Evolutionary conservation across 2,888 invertebrate species (phyloP).

Genomic region (Drosophila basisetae): DNA sequence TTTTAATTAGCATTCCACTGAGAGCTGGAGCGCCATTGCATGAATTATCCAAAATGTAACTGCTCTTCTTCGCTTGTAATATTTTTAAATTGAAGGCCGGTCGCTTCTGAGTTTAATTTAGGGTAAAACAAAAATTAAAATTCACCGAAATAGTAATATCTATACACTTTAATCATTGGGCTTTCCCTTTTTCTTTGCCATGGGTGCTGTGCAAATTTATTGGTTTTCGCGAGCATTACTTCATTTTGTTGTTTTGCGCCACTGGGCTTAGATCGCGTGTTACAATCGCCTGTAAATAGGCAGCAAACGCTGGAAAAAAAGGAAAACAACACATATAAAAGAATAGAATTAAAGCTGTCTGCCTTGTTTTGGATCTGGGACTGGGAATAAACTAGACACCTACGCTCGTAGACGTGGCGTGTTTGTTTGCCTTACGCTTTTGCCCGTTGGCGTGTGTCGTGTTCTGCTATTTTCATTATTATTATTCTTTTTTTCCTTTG

Average conservation of each 20-base stretch:
- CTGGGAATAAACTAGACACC: constrained; percentile 55
- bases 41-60: background rate
- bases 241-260: constrained; percentile 41
- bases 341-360: constrained; percentile 68
- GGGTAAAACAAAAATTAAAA: background rate
- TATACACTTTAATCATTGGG: constrained; percentile 43
- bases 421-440: constrained; percentile 76
- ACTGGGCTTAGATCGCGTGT: constrained; percentile 71
- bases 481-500: constrained; percentile 31
- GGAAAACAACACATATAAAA: constrained; percentile 20
- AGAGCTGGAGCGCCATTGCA: background rate
- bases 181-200: constrained; percentile 37
- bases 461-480: constrained; percentile 29
- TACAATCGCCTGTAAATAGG: constrained; percentile 68
- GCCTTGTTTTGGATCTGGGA: constrained; percentile 27
- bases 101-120: constrained; percentile 14
- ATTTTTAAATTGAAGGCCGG: background rate
- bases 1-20: background rate
- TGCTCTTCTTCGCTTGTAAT: background rate
- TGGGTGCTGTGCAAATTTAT: constrained; percentile 65
- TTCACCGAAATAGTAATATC: constrained; percentile 30
- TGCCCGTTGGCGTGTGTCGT: constrained; percentile 42
- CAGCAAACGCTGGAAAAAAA: constrained; percentile 41
- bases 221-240: constrained; percentile 65
- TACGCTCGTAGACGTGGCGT: constrained; percentile 60